Conservation (phyloP, 2,113 vertebrate species). For the Erinaceus europaeus region DNA sequence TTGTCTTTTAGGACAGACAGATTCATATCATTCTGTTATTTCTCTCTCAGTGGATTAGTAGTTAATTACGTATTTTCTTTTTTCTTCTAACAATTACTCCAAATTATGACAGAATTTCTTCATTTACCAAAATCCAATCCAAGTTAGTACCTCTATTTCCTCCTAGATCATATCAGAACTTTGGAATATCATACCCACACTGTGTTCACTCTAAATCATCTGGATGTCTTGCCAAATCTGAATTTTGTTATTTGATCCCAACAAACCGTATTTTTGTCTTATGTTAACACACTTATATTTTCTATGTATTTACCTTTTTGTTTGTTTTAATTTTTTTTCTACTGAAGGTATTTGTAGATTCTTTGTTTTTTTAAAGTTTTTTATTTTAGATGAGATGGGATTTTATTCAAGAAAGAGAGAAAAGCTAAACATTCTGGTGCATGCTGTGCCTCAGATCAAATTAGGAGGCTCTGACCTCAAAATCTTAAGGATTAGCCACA, state of each 20-base stretch:
- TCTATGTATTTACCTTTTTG: not conserved
- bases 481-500: too few species aligned
- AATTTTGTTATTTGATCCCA: constrained; percentile 10
- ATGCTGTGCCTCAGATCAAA: too few species aligned
- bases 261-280: not conserved
- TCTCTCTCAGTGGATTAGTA: not conserved
- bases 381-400: too few species aligned
- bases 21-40: too few species aligned
- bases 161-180: not conserved
- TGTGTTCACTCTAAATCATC: not conserved
- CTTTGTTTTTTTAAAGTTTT: too few species aligned
- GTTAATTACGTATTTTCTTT: not conserved
- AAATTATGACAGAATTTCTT: not conserved
- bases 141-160: not conserved
- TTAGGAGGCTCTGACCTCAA: too few species aligned
- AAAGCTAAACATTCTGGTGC: too few species aligned
- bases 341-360: too few species aligned
- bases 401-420: too few species aligned
- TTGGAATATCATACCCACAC: not conserved
- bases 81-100: not conserved
- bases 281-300: not conserved
- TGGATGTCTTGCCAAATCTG: not conserved
- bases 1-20: too few species aligned
- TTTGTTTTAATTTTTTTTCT: constrained; percentile 1
- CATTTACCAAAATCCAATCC: not conserved